Evolutionary conservation across 2,797 vertebrate species (phyloP).

Genomic region (Pseudocheirus occidentalis): DNA sequence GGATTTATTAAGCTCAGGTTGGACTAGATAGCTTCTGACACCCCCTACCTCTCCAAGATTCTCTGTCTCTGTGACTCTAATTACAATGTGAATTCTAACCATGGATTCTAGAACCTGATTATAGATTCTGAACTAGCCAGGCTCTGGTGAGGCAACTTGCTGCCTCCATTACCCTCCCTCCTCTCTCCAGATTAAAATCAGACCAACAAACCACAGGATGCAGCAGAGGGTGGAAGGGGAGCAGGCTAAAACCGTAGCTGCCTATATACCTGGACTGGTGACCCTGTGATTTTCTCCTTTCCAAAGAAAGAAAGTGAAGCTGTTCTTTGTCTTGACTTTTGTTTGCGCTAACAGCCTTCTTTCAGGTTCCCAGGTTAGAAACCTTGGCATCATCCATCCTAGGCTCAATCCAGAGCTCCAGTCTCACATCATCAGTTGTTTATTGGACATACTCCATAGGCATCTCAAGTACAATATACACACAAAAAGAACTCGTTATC

Average conservation of each 20-base stretch:
- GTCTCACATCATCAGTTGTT: neutral
- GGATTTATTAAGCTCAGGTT: too few relatives aligned
- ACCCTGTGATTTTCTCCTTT: neutral
- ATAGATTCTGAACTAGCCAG: too few relatives aligned
- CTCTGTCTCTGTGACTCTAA: too few relatives aligned
- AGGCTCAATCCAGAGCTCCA: neutral
- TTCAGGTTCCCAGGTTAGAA: neutral
- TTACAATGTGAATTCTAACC: too few relatives aligned
- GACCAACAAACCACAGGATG: neutral
- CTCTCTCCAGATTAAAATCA: slow-evolving; percentile 30
- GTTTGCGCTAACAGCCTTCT: neutral
- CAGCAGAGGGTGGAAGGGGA: neutral
- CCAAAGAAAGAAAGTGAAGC: slow-evolving; percentile 4
- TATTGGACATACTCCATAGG: neutral
- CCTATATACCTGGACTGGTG: neutral
- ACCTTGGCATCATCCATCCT: neutral
- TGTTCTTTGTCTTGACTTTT: neutral
- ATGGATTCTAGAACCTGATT: too few relatives aligned
- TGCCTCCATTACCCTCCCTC: neutral
- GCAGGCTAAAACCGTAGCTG: slow-evolving; percentile 39
- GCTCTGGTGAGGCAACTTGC: neutral
- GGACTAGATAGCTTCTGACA: too few relatives aligned
- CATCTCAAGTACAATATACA: neutral
- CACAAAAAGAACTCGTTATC: neutral
- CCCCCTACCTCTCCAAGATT: too few relatives aligned